phyloP scores from a whole-genome alignment of 2,113 vertebrate species.

The Catharus minimus region DNA sequence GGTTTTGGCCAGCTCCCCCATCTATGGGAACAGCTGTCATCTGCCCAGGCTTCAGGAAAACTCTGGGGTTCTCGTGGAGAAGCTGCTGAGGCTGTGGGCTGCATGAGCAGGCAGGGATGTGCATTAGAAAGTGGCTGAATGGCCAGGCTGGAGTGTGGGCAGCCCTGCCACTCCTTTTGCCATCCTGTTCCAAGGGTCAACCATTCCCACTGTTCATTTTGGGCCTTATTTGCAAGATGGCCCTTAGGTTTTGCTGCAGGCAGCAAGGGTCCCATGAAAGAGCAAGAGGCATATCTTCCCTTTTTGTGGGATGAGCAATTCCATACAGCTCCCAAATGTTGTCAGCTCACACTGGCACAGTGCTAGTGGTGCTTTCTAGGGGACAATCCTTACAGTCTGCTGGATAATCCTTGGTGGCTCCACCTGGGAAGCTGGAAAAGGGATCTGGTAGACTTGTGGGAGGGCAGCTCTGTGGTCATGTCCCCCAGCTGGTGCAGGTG shows the following conservation, averaged over 20 bases:
- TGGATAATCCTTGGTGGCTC: constrained; percentile 78
- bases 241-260: background rate
- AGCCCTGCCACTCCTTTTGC: background rate
- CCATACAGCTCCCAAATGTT: background rate
- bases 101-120: background rate
- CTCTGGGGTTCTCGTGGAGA: background rate
- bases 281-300: background rate
- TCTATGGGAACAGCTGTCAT: background rate
- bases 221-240: background rate
- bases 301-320: background rate
- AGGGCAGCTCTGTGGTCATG: background rate
- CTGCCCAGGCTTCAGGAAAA: background rate
- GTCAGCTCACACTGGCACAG: background rate
- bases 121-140: background rate
- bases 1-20: background rate
- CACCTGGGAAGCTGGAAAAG: background rate
- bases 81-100: background rate
- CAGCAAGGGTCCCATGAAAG: background rate
- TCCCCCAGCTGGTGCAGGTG: constrained; percentile 52
- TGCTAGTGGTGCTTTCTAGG: background rate
- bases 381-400: constrained; percentile 68
- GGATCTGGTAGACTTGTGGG: constrained; percentile 13
- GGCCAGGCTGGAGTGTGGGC: rapidly evolving
- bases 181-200: background rate
- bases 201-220: background rate